Conservation (phyloP, 1,140 invertebrate species). For the Trichonephila clavipes region DNA sequence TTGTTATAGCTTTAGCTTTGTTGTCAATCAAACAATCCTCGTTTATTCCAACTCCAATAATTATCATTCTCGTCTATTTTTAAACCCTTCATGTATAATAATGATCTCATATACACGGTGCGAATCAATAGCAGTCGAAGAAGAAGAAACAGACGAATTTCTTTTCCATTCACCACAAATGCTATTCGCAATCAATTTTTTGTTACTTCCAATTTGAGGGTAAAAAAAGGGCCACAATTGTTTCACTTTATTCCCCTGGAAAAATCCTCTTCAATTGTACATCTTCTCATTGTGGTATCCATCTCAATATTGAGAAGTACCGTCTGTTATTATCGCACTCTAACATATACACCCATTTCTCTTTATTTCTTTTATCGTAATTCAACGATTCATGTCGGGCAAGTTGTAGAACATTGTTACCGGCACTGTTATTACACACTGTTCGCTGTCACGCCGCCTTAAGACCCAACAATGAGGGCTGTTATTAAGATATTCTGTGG, state of each 20-base stretch:
- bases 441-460: constrained; percentile 7
- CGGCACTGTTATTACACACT: constrained; percentile 22
- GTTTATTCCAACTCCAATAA: background rate
- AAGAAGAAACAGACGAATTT: background rate
- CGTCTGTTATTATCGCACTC: constrained; percentile 21
- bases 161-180: background rate
- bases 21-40: constrained; percentile 7
- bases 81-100: background rate
- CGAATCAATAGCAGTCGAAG: background rate
- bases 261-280: background rate
- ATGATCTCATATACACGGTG: background rate
- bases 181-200: constrained; percentile 3
- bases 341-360: constrained; percentile 31
- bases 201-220: background rate
- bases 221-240: background rate
- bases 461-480: background rate
- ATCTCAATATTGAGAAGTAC: background rate
- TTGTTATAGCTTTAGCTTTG: background rate
- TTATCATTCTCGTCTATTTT: background rate
- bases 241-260: background rate
- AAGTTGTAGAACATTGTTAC: constrained; percentile 32
- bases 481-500: constrained; percentile 54
- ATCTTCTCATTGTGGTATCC: background rate
- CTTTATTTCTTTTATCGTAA: constrained; percentile 39
- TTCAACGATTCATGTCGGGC: constrained; percentile 47